A percentile compares a stretch with the other conserved stretches of the same genome.
Evolutionary conservation across 2,888 invertebrate species (phyloP).

Genomic region (Melieria omissa): DNA sequence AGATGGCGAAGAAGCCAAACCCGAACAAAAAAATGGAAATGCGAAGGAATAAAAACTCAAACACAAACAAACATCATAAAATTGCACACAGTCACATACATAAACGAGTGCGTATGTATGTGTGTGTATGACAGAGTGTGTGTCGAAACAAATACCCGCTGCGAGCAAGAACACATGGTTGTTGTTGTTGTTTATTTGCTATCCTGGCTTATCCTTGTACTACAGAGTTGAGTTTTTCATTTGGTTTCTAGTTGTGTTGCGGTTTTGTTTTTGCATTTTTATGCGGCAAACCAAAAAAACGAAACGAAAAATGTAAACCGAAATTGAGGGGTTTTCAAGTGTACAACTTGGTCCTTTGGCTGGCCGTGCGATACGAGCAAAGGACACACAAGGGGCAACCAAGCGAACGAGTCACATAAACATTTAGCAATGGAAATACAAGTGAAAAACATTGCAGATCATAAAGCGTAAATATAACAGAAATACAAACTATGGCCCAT

Average conservation of each 20-base stretch:
- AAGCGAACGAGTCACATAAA: background rate
- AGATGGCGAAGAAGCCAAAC: slow-evolving; percentile 51
- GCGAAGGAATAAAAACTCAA: slow-evolving; percentile 16
- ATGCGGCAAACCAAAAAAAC: background rate
- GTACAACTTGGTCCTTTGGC: slow-evolving; percentile 3
- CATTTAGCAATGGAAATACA: slow-evolving; percentile 16
- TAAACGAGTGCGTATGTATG: background rate
- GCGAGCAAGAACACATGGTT: no score
- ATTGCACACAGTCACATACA: background rate
- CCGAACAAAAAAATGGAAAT: slow-evolving; percentile 34
- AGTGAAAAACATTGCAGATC: slow-evolving; percentile 45
- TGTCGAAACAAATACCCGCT: slow-evolving; percentile 13
- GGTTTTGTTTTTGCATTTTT: background rate
- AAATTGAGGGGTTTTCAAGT: background rate
- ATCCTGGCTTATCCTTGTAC: background rate
- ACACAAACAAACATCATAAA: slow-evolving; percentile 2
- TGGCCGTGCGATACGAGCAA: slow-evolving; percentile 4
- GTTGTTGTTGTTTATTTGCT: background rate
- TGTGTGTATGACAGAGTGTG: slow-evolving; percentile 24
- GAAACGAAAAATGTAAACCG: no score
- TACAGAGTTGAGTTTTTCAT: background rate
- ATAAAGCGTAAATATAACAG: slow-evolving; percentile 61
- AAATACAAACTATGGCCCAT: slow-evolving; percentile 43
- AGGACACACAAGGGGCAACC: background rate
- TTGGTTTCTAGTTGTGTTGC: background rate